Base-by-base conservation (phyloP, 2,888 invertebrate species). In the Boloria euphrosyne region DNA sequence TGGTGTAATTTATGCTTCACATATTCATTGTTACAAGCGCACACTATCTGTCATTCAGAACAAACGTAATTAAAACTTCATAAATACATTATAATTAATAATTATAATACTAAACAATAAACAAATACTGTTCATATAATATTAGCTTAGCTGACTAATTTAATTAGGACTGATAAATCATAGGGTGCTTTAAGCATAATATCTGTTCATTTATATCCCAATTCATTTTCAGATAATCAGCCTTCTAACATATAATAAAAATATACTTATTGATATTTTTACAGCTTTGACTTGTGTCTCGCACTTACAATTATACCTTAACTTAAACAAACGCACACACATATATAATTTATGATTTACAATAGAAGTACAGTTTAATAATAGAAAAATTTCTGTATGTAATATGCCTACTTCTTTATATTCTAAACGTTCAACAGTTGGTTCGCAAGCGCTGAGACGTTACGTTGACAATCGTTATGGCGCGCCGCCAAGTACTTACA, bases 11-110 rank as follows among this genome's bases (percentile, higher is more conserved):
- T 71, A 67, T 70, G 68, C 62, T 63, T 62, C 55, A 60, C 63
- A 59, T 66, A 63, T 54, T 57, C 65, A 52, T 61, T 62, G 66
- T 64, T 68, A 62, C 66, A 65, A 67, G 51, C 69, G 55, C 61
- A 69, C 71, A 69, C 68, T 68, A 70, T 70, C 70, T 70, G 69
- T 69, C 69, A 72, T 70, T 67, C 62, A 67, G 62, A 71, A 72
- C 69, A 69, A 74, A 70, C 55, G 70, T 72, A 72, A 73, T 73
- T 72, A 73, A 75, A 74, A 75, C 72, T 75, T 71, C 70, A 68
- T 71, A 70, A 73, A 74, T 75, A 70, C 70, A 72, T 73, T 68
- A 73, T 69, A 65, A 67, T 65, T 64, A 70, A 70, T 64, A 64
- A 70, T 57, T 64, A 58, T 59, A 31, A 54, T 44, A 60, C 65